Evolutionary conservation across 1,140 invertebrate genomes (phyloP), one percentile per base, ranked within the genome.

Genomic region (Physella acuta): DNA sequence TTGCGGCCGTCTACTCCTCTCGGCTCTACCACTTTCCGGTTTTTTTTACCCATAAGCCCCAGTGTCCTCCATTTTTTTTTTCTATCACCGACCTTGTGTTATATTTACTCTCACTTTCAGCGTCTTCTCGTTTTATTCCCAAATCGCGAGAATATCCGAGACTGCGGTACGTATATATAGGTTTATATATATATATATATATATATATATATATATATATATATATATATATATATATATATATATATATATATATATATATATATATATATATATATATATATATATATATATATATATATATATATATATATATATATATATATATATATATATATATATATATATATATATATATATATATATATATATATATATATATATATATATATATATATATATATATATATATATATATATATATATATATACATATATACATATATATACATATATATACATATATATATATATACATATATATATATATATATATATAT

Each of bases 161-260:
- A 44, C 39, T 44, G 39, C 8, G 8, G 39, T 11, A 44, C 39
- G 20, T 20, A 20, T 44, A 44, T 44, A 20, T 11, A 11, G 20
- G 20, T 44, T 11, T 44, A 44, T 44, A 44, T 44, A 44, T 44
- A 44, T 44, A 44, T 44, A 44, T 44, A 44, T 44, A 44, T 44
- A 44, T 44, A 44, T 44, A 44, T 44, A 44, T 44, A 44, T 44
- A 44, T 44, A 44, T 44, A 44, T 44, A 44, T 44, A 44, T 44
- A 44, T 44, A 44, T 44, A 44, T 44, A 44, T 44, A 44, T 44
- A 44, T 44, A 44, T 44, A 44, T 20, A 44, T 20, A 44, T 20
- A 44, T 20, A 44, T 8, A 44, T 8, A 44, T 11, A 44, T 44
- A 20, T 44, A 20, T 11, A 44, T 11, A 11, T 44, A 44, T 8